phyloP scores from a whole-genome alignment of 2,888 invertebrate genomes.

The Sminthurinus aureus region DNA sequence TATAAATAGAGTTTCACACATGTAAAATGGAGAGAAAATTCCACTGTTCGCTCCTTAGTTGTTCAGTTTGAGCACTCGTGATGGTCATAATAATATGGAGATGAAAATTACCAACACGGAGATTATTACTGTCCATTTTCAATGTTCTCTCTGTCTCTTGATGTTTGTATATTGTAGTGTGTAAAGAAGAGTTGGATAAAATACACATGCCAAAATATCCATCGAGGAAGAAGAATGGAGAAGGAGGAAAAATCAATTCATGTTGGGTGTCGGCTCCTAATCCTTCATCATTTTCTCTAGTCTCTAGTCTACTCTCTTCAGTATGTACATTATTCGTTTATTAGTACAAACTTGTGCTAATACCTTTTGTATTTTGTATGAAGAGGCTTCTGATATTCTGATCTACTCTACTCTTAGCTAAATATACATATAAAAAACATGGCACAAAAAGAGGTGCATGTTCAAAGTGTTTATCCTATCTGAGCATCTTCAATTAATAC shows the following conservation, averaged over 20 bases:
- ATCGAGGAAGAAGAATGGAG: neutral
- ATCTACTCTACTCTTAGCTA: too few relatives aligned
- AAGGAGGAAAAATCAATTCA: constrained; percentile 3
- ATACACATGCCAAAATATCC: neutral
- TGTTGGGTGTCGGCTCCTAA: constrained; percentile 18
- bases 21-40: too few relatives aligned
- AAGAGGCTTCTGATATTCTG: neutral
- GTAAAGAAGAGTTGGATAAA: neutral
- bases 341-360: neutral
- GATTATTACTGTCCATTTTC: too few relatives aligned
- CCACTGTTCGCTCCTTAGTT: too few relatives aligned
- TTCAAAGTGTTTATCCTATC: too few relatives aligned
- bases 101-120: too few relatives aligned
- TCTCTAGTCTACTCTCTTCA: neutral
- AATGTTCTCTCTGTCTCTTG: too few relatives aligned
- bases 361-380: neutral
- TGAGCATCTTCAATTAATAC: neutral
- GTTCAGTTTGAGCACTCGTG: too few relatives aligned
- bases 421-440: neutral
- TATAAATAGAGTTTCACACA: too few relatives aligned
- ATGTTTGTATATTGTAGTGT: too few relatives aligned
- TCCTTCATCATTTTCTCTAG: neutral
- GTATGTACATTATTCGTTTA: neutral
- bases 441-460: neutral
- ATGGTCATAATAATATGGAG: too few relatives aligned